Evolutionary conservation across 2,113 vertebrate species (phyloP).

Genomic region (Amphiprion percula): DNA sequence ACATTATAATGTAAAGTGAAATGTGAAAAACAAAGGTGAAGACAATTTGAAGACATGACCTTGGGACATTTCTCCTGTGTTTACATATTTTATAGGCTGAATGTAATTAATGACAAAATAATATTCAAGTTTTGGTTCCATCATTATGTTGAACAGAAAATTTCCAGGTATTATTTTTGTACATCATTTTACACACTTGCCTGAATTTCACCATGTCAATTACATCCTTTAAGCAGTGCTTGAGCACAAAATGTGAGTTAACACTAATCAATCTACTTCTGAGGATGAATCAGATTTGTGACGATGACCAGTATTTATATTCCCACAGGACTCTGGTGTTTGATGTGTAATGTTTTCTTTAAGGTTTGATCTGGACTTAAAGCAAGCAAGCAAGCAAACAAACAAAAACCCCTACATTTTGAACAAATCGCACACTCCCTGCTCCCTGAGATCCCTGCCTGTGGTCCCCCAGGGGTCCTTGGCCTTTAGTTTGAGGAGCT

Average conservation of each 20-base stretch:
- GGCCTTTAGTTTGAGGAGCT: conserved; percentile 76
- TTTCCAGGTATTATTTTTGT: no score
- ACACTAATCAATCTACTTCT: conserved; percentile 1
- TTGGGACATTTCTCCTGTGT: no score
- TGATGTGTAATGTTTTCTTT: background rate
- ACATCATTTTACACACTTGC: no score
- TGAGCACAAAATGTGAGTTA: background rate
- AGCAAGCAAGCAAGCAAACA: conserved; percentile 40
- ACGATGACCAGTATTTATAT: background rate
- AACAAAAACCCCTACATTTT: conserved; percentile 41
- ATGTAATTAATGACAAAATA: no score
- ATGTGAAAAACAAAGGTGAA: no score
- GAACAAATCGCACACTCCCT: conserved; percentile 58
- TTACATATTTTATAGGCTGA: no score
- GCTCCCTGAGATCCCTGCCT: conserved; percentile 60
- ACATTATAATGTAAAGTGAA: no score
- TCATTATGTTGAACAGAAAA: background rate
- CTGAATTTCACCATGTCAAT: background rate
- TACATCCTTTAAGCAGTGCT: background rate
- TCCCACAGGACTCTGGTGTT: background rate
- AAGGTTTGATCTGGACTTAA: conserved; percentile 40
- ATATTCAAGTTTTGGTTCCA: background rate
- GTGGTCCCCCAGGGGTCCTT: conserved; percentile 63
- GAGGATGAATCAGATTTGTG: background rate
- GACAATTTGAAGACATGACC: no score